These are phyloP conservation scores for Potamilus streckersoni DNA, from an alignment of 1,140 invertebrate species.

Conservation along the genomic window DNA sequence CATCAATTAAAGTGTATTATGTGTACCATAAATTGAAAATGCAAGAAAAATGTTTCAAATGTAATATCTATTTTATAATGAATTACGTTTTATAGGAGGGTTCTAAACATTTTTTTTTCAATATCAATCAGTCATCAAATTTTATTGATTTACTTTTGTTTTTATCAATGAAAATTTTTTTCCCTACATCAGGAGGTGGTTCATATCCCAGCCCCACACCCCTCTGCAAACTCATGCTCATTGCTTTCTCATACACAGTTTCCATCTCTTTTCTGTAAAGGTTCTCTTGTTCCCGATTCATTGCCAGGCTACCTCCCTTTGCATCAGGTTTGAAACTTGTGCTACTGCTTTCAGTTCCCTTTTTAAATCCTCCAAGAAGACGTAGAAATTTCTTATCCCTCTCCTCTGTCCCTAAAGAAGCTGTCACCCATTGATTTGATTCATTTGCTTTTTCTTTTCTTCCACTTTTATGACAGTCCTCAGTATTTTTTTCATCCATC, in stretches of 20 bases:
- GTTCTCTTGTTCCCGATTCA: slow-evolving; percentile 25
- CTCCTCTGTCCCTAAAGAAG: slow-evolving; percentile 32
- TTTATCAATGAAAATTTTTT: slow-evolving; percentile 48
- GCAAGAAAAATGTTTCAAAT: too few species aligned
- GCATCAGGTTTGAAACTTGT: not conserved
- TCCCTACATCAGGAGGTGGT: slow-evolving; percentile 38
- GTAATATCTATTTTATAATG: too few species aligned
- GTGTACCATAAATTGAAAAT: too few species aligned
- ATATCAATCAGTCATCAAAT: slow-evolving; percentile 35
- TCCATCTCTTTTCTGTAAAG: slow-evolving; percentile 39
- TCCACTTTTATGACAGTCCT: not conserved
- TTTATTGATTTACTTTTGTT: slow-evolving; percentile 37
- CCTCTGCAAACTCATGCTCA: slow-evolving; percentile 31
- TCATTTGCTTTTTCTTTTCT: not conserved
- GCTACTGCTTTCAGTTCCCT: not conserved
- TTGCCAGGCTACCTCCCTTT: slow-evolving; percentile 27
- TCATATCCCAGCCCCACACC: slow-evolving; percentile 42
- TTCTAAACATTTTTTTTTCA: too few species aligned
- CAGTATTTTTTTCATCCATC: not conserved
- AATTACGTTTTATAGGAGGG: too few species aligned
- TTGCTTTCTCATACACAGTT: slow-evolving; percentile 37
- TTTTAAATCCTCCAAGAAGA: slow-evolving; percentile 47
- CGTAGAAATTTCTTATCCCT: slow-evolving; percentile 45
- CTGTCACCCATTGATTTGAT: slow-evolving; percentile 37
- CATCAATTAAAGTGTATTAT: too few species aligned